Evolutionary conservation across 2,113 vertebrate genomes (phyloP).

Genomic region (Equus quagga): DNA sequence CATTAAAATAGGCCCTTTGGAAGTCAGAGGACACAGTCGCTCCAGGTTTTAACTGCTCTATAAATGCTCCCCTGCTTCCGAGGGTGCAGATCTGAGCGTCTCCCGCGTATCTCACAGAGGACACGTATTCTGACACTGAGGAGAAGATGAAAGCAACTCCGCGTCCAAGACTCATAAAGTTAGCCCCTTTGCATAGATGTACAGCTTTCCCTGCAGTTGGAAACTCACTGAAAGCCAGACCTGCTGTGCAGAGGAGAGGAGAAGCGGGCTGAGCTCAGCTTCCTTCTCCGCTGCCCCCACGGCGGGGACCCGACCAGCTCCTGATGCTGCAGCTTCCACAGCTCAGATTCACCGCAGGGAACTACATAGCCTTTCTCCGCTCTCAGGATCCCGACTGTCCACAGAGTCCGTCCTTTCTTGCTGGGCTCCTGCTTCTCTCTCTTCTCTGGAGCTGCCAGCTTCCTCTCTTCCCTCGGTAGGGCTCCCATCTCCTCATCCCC

Average conservation of each 20-base stretch:
- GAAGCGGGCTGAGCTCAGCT: neutral
- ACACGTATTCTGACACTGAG: slow-evolving; percentile 19
- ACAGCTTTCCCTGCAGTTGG: slow-evolving; percentile 16
- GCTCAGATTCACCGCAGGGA: neutral
- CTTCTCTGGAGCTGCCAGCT: neutral
- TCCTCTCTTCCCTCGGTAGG: neutral
- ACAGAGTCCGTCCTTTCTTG: neutral
- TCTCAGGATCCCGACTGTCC: neutral
- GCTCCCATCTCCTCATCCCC: neutral
- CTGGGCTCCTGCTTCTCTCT: neutral
- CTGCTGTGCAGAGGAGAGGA: neutral
- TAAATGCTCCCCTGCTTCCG: neutral
- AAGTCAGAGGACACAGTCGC: neutral
- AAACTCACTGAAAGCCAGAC: neutral
- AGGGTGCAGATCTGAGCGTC: neutral
- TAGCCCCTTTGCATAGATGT: slow-evolving; percentile 30
- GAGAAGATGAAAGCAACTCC: slow-evolving; percentile 45
- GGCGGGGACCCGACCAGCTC: neutral
- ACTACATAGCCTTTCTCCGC: neutral
- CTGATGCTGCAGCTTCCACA: neutral
- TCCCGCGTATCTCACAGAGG: neutral
- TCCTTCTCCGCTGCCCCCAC: neutral
- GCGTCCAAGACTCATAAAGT: slow-evolving; percentile 60
- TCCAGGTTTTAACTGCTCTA: neutral
- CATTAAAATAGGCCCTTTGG: neutral